Percentiles rank a stretch among this genome's conserved stretches.
Conservation (phyloP, 1,140 invertebrate species). For the Scaptomyza montana region DNA sequence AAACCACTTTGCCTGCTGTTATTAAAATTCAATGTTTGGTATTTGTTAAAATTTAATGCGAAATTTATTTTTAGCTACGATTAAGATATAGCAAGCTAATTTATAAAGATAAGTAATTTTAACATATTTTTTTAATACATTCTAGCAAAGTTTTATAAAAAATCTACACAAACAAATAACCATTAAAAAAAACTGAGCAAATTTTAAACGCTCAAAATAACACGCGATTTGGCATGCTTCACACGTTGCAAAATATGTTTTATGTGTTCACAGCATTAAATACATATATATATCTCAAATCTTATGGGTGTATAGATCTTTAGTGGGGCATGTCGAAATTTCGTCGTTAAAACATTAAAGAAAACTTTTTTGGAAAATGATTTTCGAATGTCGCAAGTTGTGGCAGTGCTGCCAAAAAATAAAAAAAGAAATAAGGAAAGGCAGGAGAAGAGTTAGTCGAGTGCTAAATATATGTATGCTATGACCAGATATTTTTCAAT, state of each 20-base stretch:
- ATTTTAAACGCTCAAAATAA: constrained; percentile 24
- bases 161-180: background rate
- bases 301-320: constrained; percentile 29
- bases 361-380: constrained; percentile 56
- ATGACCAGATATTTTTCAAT: constrained; percentile 14
- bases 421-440: background rate
- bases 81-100: no score
- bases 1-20: background rate
- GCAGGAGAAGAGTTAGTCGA: background rate
- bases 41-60: background rate
- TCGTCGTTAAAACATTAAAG: constrained; percentile 62
- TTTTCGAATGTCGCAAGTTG: constrained; percentile 46
- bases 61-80: background rate
- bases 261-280: constrained; percentile 2
- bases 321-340: constrained; percentile 76
- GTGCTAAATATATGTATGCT: constrained; percentile 7
- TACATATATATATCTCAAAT: constrained; percentile 11
- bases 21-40: background rate
- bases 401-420: constrained; percentile 51
- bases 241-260: constrained; percentile 48
- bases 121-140: constrained; percentile 16
- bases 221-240: constrained; percentile 47
- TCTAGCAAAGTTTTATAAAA: background rate
- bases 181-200: constrained; percentile 8
- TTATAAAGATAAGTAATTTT: background rate